Base-by-base conservation (phyloP, 2,888 invertebrate genomes). In the Arrhopalites spinosus region DNA sequence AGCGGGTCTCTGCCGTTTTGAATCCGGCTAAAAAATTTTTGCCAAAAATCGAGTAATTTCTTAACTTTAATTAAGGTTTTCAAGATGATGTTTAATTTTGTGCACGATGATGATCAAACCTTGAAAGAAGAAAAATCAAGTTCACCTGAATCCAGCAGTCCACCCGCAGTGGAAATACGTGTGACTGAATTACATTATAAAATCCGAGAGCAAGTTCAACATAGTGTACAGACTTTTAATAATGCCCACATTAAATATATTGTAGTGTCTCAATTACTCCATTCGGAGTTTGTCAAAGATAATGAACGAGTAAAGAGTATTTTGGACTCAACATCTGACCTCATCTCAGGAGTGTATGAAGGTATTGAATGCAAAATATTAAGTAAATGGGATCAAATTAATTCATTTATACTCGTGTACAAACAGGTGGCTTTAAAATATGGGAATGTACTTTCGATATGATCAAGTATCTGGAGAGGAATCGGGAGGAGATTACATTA, bases 371-470 rank as follows among this genome's bases (percentile, higher is more conserved):
- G 7, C 45, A 7, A 45, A 45, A 7, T 53, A 13, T 53, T n/a
- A n/a, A n/a, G n/a, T 45, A 45, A 45, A 45, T 45, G 45, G 45
- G 15, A 45, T 45, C 7, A 7, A 45, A 15, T 45, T n/a, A n/a
- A n/a, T n/a, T n/a, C n/a, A n/a, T n/a, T 45, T 30, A 61, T 66
- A 25, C n/a, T n/a, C n/a, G n/a, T n/a, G n/a, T 53, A 43, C 8
- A 7, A 53, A 68, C 84, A 95, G 96, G 97, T 83, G 98, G 98
- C 13, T 88, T 96, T 43, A 97, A 97, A 88, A 90, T 96, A 77
- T 98, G 98, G 98, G 97, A 98, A 87, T 95, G 96, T 84, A 93
- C 95, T 5, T 87, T 90, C 83, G 96, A 97, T 85, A 86, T 97
- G 73, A 86, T 91, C 50, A 85, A 89, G 77, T 94, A 91, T 85